These are phyloP conservation scores for Diabrotica undecimpunctata DNA, from an alignment of 1,140 invertebrate species.

Conservation along the genomic window DNA sequence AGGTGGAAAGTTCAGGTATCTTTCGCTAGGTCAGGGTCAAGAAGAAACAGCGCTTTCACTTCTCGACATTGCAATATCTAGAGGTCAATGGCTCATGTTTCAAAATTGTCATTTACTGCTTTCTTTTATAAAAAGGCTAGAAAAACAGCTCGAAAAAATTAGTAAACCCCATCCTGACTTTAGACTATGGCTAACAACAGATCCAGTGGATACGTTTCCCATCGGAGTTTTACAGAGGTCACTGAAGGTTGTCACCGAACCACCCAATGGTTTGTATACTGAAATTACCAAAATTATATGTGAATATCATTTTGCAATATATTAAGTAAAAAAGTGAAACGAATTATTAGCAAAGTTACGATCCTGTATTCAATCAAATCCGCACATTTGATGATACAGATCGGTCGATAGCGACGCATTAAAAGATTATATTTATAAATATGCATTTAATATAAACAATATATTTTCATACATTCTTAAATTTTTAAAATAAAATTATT, in stretches of 20 bases:
- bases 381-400: too few relatives aligned
- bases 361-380: too few relatives aligned
- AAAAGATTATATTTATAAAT: too few relatives aligned
- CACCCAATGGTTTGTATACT: conserved; percentile 44
- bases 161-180: conserved; percentile 82
- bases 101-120: conserved; percentile 87
- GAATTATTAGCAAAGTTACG: too few relatives aligned
- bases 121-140: conserved; percentile 72
- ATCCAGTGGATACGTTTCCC: conserved; percentile 78
- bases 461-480: too few relatives aligned
- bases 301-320: too few relatives aligned
- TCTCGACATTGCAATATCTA: conserved; percentile 65
- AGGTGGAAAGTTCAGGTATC: conserved; percentile 71
- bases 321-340: too few relatives aligned
- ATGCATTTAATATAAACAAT: too few relatives aligned
- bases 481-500: too few relatives aligned
- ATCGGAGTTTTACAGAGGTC: conserved; percentile 84
- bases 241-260: conserved; percentile 70
- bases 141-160: conserved; percentile 77
- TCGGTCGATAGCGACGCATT: too few relatives aligned
- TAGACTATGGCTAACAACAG: conserved; percentile 88
- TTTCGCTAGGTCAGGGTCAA: conserved; percentile 87
- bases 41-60: conserved; percentile 73
- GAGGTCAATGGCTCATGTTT: conserved; percentile 85
- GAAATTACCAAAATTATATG: too few relatives aligned